Conservation (phyloP, 2,113 vertebrate genomes). For the Leptobrachium leishanense region DNA sequence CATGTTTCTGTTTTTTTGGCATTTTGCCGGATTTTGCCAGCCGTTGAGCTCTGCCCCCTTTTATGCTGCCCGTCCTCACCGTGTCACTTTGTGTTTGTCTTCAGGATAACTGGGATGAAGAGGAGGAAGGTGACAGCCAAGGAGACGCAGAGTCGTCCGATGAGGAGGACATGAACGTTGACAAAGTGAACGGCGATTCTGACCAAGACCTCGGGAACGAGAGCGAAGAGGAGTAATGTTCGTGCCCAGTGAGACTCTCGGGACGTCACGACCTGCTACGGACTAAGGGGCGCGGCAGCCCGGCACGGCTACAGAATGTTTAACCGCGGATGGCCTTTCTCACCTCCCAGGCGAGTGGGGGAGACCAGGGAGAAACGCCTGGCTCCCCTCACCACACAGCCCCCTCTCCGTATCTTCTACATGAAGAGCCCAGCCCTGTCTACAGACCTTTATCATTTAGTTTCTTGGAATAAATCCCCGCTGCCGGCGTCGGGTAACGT, state of each 20-base stretch:
- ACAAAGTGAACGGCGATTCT: slow-evolving; percentile 92
- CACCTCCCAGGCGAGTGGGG: slow-evolving; percentile 38
- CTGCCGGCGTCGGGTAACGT: slow-evolving; percentile 4
- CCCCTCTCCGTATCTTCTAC: slow-evolving; percentile 30
- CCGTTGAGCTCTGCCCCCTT: too few species aligned
- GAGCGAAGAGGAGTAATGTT: slow-evolving; percentile 89
- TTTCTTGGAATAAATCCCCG: slow-evolving; percentile 20
- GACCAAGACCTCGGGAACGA: slow-evolving; percentile 90
- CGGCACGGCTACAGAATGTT: slow-evolving; percentile 54
- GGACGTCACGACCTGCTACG: slow-evolving; percentile 47
- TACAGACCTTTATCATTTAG: slow-evolving; percentile 53
- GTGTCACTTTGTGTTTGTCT: slow-evolving; percentile 20
- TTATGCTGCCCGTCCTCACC: background rate
- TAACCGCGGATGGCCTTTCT: slow-evolving; percentile 61
- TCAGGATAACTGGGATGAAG: slow-evolving; percentile 87
- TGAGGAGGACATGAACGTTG: slow-evolving; percentile 71
- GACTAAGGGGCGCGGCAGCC: slow-evolving; percentile 38
- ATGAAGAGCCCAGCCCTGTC: slow-evolving; percentile 55
- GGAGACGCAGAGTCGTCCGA: slow-evolving; percentile 62
- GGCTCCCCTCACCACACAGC: too few species aligned
- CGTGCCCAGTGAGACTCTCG: too few species aligned
- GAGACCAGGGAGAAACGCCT: too few species aligned
- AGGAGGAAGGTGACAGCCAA: slow-evolving; percentile 61
- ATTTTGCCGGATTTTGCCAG: too few species aligned
- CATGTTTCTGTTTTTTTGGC: too few species aligned